These are phyloP conservation scores for Oreochromis mossambicus DNA, from an alignment of 2,797 vertebrate genomes.

Conservation along the genomic window DNA sequence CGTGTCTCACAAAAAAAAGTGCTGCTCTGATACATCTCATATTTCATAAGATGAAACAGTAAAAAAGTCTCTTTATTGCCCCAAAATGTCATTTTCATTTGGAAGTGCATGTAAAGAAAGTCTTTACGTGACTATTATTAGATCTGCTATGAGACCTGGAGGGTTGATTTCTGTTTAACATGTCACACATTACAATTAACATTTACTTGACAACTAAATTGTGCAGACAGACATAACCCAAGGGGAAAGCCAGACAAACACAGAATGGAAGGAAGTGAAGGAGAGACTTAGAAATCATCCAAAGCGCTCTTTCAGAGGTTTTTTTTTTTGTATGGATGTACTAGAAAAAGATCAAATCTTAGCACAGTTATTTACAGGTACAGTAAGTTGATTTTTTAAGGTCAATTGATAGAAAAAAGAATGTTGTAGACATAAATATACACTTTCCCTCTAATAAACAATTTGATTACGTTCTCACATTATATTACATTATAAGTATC, in stretches of 20 bases:
- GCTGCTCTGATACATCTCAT: not conserved
- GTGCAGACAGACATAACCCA: not conserved
- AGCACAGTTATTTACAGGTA: not conserved
- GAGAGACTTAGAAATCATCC: not conserved
- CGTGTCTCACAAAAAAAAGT: not conserved
- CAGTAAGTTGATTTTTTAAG: not conserved
- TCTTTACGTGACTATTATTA: not conserved
- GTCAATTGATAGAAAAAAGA: not conserved
- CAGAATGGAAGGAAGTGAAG: not conserved
- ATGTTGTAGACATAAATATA: not conserved
- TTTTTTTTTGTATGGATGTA: not conserved
- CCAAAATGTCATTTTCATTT: not conserved
- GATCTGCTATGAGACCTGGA: not conserved
- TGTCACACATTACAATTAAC: not conserved
- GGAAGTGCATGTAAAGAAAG: not conserved
- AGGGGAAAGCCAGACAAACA: not conserved
- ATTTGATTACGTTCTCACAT: not conserved
- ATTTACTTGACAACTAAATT: slow-evolving; percentile 3
- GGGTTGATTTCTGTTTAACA: not conserved
- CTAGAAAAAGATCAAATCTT: not conserved
- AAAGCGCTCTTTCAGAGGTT: fast-evolving
- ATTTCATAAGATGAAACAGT: not conserved
- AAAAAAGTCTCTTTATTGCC: not conserved
- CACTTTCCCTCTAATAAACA: not conserved
- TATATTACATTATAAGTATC: not conserved